Evolutionary conservation across 2,797 vertebrate species (phyloP).

Genomic region (Myotis myotis): DNA sequence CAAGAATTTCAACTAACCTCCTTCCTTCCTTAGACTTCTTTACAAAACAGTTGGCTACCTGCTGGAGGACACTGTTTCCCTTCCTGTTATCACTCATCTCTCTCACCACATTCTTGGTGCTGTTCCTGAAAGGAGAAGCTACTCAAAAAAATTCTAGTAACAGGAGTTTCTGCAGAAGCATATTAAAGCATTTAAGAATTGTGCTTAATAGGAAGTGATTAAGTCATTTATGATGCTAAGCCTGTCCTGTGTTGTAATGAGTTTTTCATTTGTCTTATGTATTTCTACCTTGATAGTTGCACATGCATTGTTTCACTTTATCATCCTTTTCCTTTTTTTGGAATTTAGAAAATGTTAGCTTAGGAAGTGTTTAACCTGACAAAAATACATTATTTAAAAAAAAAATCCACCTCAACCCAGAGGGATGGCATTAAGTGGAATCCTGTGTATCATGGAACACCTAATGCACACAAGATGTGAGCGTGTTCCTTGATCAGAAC

Average conservation of each 20-base stretch:
- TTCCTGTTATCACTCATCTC: background rate
- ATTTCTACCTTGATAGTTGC: background rate
- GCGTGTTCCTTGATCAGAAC: conserved; percentile 37
- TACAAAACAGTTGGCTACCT: background rate
- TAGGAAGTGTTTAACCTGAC: conserved; percentile 48
- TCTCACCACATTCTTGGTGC: background rate
- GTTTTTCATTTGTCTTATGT: conserved; percentile 27
- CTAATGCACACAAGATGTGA: conserved; percentile 68
- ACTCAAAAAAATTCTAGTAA: conserved; percentile 19
- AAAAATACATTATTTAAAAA: conserved; percentile 1
- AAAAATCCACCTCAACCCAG: background rate
- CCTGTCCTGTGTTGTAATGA: background rate
- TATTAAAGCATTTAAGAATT: conserved; percentile 4
- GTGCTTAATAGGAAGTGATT: background rate
- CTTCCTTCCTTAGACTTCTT: background rate
- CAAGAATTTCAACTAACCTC: background rate
- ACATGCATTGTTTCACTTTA: background rate
- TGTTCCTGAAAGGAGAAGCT: background rate
- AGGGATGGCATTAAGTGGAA: conserved; percentile 44
- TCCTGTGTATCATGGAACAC: conserved; percentile 28
- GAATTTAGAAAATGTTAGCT: conserved; percentile 53
- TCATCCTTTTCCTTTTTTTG: background rate
- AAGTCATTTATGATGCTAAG: background rate
- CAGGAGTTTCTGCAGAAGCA: background rate
- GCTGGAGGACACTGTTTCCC: background rate